phyloP scores from a whole-genome alignment of 2,888 invertebrate genomes.

The Phania funesta region DNA sequence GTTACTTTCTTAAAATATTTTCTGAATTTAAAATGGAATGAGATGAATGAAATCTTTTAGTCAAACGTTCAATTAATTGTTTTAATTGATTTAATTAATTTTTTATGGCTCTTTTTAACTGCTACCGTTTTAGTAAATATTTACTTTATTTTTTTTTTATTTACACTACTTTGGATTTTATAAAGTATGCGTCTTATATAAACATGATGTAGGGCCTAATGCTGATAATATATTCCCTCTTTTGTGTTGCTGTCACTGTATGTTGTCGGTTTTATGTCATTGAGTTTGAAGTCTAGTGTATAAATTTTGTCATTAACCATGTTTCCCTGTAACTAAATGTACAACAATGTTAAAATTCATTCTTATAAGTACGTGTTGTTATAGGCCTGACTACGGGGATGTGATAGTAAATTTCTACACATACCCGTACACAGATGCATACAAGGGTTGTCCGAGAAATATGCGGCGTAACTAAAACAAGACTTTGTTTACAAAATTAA shows the following conservation, averaged over 20 bases:
- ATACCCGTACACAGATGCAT: background rate
- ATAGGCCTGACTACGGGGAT: background rate
- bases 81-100: too few species aligned
- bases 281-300: conserved; percentile 19
- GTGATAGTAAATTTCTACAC: background rate
- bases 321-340: conserved; percentile 34
- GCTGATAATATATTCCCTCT: background rate
- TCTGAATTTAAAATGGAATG: too few species aligned
- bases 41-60: too few species aligned
- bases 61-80: too few species aligned
- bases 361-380: background rate
- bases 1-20: too few species aligned
- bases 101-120: too few species aligned
- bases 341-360: conserved; percentile 10
- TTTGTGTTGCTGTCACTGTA: background rate
- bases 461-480: too few species aligned
- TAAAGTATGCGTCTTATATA: conserved; percentile 33
- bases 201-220: conserved; percentile 27
- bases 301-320: conserved; percentile 65
- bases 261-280: conserved; percentile 24
- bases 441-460: background rate
- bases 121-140: background rate
- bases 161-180: background rate
- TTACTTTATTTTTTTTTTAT: background rate
- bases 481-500: too few species aligned